These are phyloP conservation scores for Maconellicoccus hirsutus DNA, from an alignment of 1,140 invertebrate species.

Conservation along the genomic window DNA sequence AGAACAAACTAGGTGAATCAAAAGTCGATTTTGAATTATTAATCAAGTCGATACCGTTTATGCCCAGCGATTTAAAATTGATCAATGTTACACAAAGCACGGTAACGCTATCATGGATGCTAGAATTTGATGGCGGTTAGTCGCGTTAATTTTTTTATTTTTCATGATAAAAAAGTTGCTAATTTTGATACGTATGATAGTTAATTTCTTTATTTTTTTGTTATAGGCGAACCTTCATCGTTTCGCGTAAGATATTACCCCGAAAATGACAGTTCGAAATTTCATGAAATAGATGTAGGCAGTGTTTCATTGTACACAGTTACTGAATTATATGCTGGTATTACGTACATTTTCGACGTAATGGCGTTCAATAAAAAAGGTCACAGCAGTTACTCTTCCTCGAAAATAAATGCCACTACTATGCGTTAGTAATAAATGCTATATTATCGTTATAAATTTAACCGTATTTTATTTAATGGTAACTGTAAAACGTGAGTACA, in stretches of 20 bases:
- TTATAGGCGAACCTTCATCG: constrained; percentile 43
- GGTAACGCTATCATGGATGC: constrained; percentile 73
- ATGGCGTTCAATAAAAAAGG: constrained; percentile 78
- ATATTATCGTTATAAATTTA: not conserved
- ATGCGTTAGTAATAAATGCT: not conserved
- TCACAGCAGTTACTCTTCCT: constrained; percentile 65
- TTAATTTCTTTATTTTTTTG: not conserved
- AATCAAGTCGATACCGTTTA: constrained; percentile 76
- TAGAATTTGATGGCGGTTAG: constrained; percentile 85
- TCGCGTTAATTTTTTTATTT: not conserved
- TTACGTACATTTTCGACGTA: constrained; percentile 78
- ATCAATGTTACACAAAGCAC: constrained; percentile 81
- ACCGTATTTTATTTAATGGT: not conserved
- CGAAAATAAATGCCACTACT: constrained; percentile 64
- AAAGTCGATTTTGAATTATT: constrained; percentile 64
- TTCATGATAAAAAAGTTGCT: not conserved
- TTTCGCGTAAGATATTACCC: constrained; percentile 65
- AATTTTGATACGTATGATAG: not conserved
- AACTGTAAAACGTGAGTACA: too few species aligned
- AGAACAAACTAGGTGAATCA: constrained; percentile 74
- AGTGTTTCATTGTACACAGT: constrained; percentile 58
- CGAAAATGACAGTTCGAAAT: constrained; percentile 30
- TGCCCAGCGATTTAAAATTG: constrained; percentile 58
- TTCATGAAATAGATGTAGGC: constrained; percentile 28
- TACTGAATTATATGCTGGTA: constrained; percentile 60